These are phyloP conservation scores for Orthosia incerta DNA, from an alignment of 2,888 invertebrate species.

Conservation along the genomic window DNA sequence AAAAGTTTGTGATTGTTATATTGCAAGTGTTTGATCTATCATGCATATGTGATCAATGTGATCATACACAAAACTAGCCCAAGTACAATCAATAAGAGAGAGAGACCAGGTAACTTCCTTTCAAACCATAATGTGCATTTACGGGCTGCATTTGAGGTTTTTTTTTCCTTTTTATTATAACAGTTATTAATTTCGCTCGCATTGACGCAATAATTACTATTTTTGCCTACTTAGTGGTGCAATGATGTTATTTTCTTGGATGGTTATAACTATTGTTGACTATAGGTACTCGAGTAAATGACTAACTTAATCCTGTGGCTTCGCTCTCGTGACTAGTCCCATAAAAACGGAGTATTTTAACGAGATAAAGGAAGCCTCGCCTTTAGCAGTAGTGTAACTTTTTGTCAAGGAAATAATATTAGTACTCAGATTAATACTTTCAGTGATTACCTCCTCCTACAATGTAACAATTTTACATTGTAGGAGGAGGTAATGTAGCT, in stretches of 20 bases:
- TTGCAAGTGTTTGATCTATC: neutral
- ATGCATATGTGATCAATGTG: neutral
- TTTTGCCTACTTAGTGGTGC: neutral
- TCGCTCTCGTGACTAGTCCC: no score
- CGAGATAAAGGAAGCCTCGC: no score
- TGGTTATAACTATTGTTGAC: neutral
- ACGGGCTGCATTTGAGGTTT: no score
- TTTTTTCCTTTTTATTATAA: no score
- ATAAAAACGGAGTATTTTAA: no score
- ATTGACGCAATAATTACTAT: conserved; percentile 2
- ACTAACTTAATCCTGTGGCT: no score
- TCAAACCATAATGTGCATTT: neutral
- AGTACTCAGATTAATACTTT: no score
- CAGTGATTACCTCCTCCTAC: no score
- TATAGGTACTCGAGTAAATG: neutral
- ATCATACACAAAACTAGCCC: neutral
- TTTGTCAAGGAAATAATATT: no score
- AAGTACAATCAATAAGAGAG: neutral
- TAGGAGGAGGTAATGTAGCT: no score
- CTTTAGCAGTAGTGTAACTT: no score
- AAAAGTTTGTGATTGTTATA: neutral
- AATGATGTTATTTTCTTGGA: conserved; percentile 10
- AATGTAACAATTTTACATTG: no score
- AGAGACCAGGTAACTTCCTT: neutral
- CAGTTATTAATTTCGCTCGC: neutral